Evolutionary conservation across 2,888 invertebrate genomes (phyloP).

Genomic region (Meteorus colon): DNA sequence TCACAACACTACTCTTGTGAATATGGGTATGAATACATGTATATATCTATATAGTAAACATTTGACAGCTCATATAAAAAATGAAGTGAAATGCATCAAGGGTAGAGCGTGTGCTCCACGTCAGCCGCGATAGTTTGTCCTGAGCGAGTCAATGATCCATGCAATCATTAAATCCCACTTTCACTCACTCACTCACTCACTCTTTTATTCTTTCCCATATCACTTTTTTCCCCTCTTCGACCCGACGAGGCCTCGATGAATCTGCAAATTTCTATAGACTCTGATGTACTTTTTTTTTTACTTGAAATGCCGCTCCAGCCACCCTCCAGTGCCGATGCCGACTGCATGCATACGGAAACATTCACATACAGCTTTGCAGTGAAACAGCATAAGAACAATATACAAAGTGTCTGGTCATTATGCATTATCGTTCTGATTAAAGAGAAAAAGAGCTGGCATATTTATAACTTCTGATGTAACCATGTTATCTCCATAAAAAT

Average conservation of each 20-base stretch:
- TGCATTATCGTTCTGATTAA: not conserved
- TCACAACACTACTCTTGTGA: not conserved
- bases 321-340: slow-evolving; percentile 12
- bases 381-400: not conserved
- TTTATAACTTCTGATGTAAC: not conserved
- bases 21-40: slow-evolving; percentile 16
- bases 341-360: not conserved
- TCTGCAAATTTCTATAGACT: slow-evolving; percentile 39
- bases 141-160: slow-evolving; percentile 38
- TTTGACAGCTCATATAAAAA: slow-evolving; percentile 37
- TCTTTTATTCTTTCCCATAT: slow-evolving; percentile 42
- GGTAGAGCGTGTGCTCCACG: slow-evolving; percentile 26
- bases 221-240: slow-evolving; percentile 25
- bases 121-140: slow-evolving; percentile 14
- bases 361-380: not conserved
- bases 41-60: slow-evolving; percentile 13
- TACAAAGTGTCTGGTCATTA: not conserved
- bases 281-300: not conserved
- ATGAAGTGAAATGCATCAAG: slow-evolving; percentile 19
- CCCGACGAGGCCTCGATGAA: slow-evolving; percentile 26
- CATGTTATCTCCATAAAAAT: not conserved
- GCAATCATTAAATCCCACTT: slow-evolving; percentile 33
- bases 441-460: not conserved
- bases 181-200: slow-evolving; percentile 34
- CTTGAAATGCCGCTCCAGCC: slow-evolving; percentile 27